Base-by-base conservation (phyloP, 2,797 vertebrate genomes). In the Myioborus miniatus region DNA sequence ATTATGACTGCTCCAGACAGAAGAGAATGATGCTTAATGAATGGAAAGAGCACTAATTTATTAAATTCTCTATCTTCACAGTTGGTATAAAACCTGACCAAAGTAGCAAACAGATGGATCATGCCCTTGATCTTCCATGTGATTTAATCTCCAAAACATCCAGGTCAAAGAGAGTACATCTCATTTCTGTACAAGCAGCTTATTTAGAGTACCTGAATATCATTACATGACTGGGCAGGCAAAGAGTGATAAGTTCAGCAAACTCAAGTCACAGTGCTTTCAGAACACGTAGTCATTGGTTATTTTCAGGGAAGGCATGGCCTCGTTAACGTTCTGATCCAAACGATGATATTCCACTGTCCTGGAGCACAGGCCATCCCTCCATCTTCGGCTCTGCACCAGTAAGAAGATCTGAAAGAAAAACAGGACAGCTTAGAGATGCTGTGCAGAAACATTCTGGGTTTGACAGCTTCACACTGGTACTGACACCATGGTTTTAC, bases 261-360 rank as follows among this genome's bases (percentile, higher is more conserved):
- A 93, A 94, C 36, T 71, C 58, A 53, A 82, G 88, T 95, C 95
- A 96, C 93, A 97, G 94, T 96, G 93, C 86, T 95, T 97, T 99
- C 97, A 99, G 95, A 99, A 99, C 44, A 99, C 98, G 64, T 99
- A 99, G 97, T 99, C 99, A 32, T 98, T 98, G 83, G 99, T 99
- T 97, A 99, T 99, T 96, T 99, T 99, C 81, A 99, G 98, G 79
- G 99, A 99, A 82, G 99, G 99, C 99, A 99, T 99, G 15, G 99
- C 99, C 80, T 99, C 99, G 2, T 98, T 98, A 79, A 99, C 98
- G 26, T 99, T 99, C 91, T 99, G 99, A 97, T 99, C 99, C 69
- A 99, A 97, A 14, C 99, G 98, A 93, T 98, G 99, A 84, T 99
- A 99, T 68, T 99, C 98, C 71, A 99, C 98, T 4, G 97, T 98